Base-by-base conservation (phyloP, 1,140 invertebrate species). In the Eupristina koningsbergeri region DNA sequence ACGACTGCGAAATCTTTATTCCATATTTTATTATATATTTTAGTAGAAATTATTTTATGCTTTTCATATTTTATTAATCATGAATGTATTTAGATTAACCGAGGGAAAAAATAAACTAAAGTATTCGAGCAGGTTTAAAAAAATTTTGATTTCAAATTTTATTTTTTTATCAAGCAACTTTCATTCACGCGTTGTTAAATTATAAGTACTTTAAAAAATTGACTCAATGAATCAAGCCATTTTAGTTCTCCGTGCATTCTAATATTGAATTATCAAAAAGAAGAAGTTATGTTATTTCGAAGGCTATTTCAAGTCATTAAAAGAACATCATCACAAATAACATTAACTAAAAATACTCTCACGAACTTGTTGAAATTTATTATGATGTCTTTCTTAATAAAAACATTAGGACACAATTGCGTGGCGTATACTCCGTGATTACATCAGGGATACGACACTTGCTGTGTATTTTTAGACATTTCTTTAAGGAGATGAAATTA, bases 401-500 rank as follows among this genome's bases (percentile, higher is more conserved):
- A 67, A 67, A 17, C 64, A 58, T 26, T 58, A 58, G 53, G 22
- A 58, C 53, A 26, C 26, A 67, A 67, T 67, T 67, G 31, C 64
- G 31, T 36, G 64, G 15, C 64, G 31, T 36, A 15, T 67, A 39
- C 5, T 8, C 64, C 31, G 31, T 36, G 64, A 67, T 67, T 67
- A 67, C 64, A 67, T 67, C 64, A 36, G 64, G 64, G 31, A 36
- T 36, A 36, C 17, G 63, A n/a, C 58, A 36, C 29, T 36, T 19
- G 31, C 31, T 31, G 1, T 36, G 31, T 67, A 73, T 73, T 73
- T 73, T 73, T 73, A 45, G 41, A 45, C 39, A 26, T 73, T 41
- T 39, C 69, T 39, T 73, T 73, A 73, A 45, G 45, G 36, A n/a
- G 36, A 73, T 17, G 41, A 73, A 73, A 73, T 45, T 39, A n/a